Percentiles rank a stretch among this genome's conserved stretches.
phyloP scores from a whole-genome alignment of 2,888 invertebrate species.

The Eupithecia exiguata region DNA sequence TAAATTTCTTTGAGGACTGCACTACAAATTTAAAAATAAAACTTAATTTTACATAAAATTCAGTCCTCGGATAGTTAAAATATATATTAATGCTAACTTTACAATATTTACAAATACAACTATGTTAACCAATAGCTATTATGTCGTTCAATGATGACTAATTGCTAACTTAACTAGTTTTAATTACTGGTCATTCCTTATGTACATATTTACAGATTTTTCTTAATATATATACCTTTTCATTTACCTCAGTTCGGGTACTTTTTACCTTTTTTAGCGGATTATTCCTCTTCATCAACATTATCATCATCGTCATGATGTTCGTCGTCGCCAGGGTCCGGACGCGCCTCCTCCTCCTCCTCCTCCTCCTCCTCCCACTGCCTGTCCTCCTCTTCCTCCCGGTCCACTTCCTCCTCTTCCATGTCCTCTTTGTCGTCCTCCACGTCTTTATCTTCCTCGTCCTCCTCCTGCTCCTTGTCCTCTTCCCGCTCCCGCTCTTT shows the following conservation, averaged over 20 bases:
- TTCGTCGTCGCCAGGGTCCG: not conserved
- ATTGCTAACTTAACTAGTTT: not conserved
- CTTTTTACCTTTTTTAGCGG: not conserved
- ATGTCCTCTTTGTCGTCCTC: not conserved
- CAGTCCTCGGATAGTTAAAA: conserved; percentile 30
- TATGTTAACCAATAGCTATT: not conserved
- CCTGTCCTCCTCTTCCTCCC: not conserved
- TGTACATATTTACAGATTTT: conserved; percentile 3
- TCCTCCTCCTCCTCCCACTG: not conserved
- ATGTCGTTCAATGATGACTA: conserved; percentile 4
- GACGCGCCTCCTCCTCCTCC: not conserved
- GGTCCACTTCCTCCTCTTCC: not conserved
- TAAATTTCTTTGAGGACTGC: conserved; percentile 25
- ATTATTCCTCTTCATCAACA: not conserved
- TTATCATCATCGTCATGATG: not conserved
- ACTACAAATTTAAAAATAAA: conserved; percentile 11
- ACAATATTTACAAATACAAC: conserved; percentile 27
- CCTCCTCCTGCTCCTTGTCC: not conserved
- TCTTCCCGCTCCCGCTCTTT: not conserved
- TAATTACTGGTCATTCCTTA: conserved; percentile 4
- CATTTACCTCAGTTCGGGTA: not conserved
- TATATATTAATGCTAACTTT: conserved; percentile 22
- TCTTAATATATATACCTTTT: not conserved
- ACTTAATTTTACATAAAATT: conserved; percentile 28
- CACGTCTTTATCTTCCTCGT: not conserved